Evolutionary conservation across 2,888 invertebrate genomes (phyloP), one percentile per base, ranked within the genome.

Genomic region (Nowickia ferox): DNA sequence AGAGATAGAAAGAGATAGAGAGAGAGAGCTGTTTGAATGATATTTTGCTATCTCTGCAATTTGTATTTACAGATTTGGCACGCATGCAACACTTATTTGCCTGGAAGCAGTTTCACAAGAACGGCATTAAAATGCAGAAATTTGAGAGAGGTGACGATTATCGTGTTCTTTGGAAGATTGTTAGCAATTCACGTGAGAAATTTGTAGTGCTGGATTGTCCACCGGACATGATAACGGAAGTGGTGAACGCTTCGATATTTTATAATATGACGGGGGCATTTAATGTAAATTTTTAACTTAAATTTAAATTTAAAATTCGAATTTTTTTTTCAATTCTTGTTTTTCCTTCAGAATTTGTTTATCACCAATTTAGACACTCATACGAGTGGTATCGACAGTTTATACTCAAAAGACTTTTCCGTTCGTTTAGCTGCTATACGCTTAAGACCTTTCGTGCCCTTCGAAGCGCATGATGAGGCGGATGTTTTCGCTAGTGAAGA

Each of bases 181-280:
- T 96, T 87, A 94, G 97, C 74, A 95, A 95, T 71, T 94, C 95
- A 0, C 94, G 95, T 30, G 95, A 96, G 89, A 95, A 94, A 86
- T 95, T 95, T 89, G 95, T 98, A 65, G 93, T 98, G 22, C 89
- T 98, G 38, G 97, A 97, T 91, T 97, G 97, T 90, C 94, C 95
- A 10, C 92, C 95, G 0, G 94, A 95, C 55, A 95, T 95, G 88
- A 94, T 97, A 57, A 90, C 94, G 15, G 94, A 94, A 46, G 95
- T 97, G 65, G 93, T 97, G 84, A 93, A 94, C 72, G 90, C 90
- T 9, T 91, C 93, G 0, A 88, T 89, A 9, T 81, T 59, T 13
- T 93, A 89, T n/a, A 92, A 92, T 82, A 92, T 92, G 92, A 93
- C 93, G 0, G 90, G 90, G 0, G 87, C 90, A 0, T 92, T 92